Evolutionary conservation across 2,113 vertebrate species (phyloP), one percentile per base, ranked within the genome.

Genomic region (Pterophyllum scalare): DNA sequence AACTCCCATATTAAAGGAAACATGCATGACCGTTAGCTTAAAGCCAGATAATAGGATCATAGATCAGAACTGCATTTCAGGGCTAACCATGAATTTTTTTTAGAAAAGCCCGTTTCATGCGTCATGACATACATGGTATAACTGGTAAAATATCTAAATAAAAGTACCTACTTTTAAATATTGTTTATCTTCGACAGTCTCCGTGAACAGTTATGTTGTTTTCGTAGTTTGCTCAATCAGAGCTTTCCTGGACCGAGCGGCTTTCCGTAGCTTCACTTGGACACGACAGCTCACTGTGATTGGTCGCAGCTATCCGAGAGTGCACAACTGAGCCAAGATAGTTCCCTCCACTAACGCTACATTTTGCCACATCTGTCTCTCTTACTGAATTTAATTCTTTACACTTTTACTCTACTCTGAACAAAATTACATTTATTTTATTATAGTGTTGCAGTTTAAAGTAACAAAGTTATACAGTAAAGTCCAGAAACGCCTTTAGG

Each of bases 201-300:
- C 56, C n/a, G 58, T 2, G 54, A 60, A 81, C 61, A 28, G 57
- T 54, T 65, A 11, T n/a, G 56, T 54, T 80, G 70, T 79, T 65
- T 31, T n/a, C n/a, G 6, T 24, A 12, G 22, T 33, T 67, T 31
- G 2, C 62, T 56, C 10, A 61, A 20, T 20, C n/a, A 4, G 6
- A 12, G 19, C 2, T 0, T 81, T 81, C 74, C 2, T 0, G 92
- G 80, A 43, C 84, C 62, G 5, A 15, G 19, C 2, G 58, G 78
- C 79, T 91, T 75, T 64, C 95, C 95, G 94, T 96, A 95, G 87
- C 54, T 7, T 56, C 78, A 19, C 64, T 93, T 89, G 91, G 91
- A 95, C 95, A 96, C 95, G 95, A 96, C 95, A 95, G 92, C 94
- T 93, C 89, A 93, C 60, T 91, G 0, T 94, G 91, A 96, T 96